Evolutionary conservation across 2,113 vertebrate genomes (phyloP).

Genomic region (Oceanodroma tethys): DNA sequence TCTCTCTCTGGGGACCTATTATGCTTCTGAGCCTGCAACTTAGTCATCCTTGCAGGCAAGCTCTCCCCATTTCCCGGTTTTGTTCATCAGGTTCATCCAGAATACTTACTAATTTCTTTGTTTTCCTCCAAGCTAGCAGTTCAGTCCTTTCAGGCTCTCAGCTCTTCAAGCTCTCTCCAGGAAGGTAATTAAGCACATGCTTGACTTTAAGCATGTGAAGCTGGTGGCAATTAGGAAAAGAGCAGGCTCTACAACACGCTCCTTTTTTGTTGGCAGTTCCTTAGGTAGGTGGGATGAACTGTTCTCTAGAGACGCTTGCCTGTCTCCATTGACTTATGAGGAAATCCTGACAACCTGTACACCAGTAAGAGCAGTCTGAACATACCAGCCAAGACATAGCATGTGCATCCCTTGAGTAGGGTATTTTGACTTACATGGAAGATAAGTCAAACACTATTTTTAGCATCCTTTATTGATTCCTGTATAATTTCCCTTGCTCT

Average conservation of each 20-base stretch:
- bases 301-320: neutral
- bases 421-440: constrained; percentile 1
- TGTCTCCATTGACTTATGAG: neutral
- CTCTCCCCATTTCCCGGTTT: neutral
- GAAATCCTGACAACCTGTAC: neutral
- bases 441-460: constrained; percentile 39
- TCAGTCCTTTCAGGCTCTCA: neutral
- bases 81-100: constrained; percentile 32
- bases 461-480: constrained; percentile 61
- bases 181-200: neutral
- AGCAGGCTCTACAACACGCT: neutral
- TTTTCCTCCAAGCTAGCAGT: constrained; percentile 23
- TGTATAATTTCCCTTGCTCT: constrained; percentile 64
- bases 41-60: constrained; percentile 29
- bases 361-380: neutral
- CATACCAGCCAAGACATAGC: neutral
- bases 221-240: neutral
- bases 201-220: neutral
- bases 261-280: neutral
- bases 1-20: neutral
- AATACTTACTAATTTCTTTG: neutral
- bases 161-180: neutral
- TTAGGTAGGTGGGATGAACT: neutral
- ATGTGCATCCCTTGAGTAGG: neutral
- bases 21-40: neutral